Evolutionary conservation across 2,113 vertebrate genomes (phyloP), one percentile per base, ranked within the genome.

Genomic region (Psilopogon haemacephalus): DNA sequence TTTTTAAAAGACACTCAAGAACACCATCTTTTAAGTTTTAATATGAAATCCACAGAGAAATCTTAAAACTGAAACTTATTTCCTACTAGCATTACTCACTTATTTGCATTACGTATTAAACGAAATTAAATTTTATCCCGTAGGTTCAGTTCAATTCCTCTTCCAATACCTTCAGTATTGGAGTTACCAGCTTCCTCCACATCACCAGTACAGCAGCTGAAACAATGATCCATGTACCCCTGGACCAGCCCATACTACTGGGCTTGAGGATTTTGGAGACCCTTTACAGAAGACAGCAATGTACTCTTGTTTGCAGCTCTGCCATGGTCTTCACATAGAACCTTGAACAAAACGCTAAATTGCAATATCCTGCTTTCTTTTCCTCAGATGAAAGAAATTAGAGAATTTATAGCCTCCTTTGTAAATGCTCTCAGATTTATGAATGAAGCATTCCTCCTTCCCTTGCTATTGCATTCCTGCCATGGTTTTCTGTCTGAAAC

Each of bases 381-480:
- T 83, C 68, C 74, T 73, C 85, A 77, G 50, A 86, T 89, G 56
- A 95, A 80, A 95, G 63, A 70, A 93, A 83, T 70, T 35, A 67
- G 78, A 94, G 56, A 80, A 85, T 94, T 95, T 89, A 95, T 55
- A 70, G 50, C 21, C 82, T 88, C 32, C 33, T 86, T 83, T 86
- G 64, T 70, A 94, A 94, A 85, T 77, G 40, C 40, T 63, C 68
- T 70, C 87, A 89, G 72, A 91, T 88, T 94, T 86, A 94, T 89
- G 87, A 96, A 96, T 88, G 93, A 94, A 93, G 75, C 75, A 87
- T 89, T 92, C 63, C 37, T 94, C 71, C 40, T 82, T 69, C 68
- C 35, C 67, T 79, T 63, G 71, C 78, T 85, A 38, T 28, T 85
- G 74, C 87, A 70, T 91, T 90, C 87, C 75, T 80, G 54, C 64